phyloP scores from a whole-genome alignment of 2,797 vertebrate genomes.

The Sebastes diploproa region DNA sequence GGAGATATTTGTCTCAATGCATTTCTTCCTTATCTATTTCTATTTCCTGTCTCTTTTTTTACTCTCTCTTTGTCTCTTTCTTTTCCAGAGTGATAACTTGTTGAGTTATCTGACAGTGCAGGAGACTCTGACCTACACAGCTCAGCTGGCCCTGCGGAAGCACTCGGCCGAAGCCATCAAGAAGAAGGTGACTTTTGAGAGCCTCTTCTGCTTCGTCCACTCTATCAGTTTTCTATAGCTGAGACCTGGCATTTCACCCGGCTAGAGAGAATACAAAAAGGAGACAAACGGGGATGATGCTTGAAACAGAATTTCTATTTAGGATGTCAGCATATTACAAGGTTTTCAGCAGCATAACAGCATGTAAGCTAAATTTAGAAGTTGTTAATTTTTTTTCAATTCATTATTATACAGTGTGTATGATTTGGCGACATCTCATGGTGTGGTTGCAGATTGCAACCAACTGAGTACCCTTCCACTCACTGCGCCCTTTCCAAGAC shows the following conservation, averaged over 20 bases:
- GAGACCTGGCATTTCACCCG: neutral
- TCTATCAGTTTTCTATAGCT: neutral
- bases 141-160: constrained; percentile 86
- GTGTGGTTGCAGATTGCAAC: too few relatives aligned
- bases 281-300: neutral
- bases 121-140: constrained; percentile 92
- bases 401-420: too few relatives aligned
- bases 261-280: neutral
- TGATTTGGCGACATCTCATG: too few relatives aligned
- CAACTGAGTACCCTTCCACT: too few relatives aligned
- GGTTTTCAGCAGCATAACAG: neutral
- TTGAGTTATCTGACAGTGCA: constrained; percentile 91
- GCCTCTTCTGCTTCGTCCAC: neutral
- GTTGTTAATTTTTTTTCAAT: neutral
- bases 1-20: neutral
- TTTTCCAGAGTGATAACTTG: constrained; percentile 87
- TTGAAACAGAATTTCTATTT: neutral
- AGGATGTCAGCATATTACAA: neutral
- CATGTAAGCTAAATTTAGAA: neutral
- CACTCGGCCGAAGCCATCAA: constrained; percentile 80
- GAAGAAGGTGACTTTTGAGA: constrained; percentile 84
- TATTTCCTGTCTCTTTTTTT: neutral
- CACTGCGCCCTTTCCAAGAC: too few relatives aligned
- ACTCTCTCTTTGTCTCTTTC: neutral
- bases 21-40: neutral